Evolutionary conservation across 2,888 invertebrate species (phyloP), one percentile per base, ranked within the genome.

Genomic region (Mechanitis messenoides): DNA sequence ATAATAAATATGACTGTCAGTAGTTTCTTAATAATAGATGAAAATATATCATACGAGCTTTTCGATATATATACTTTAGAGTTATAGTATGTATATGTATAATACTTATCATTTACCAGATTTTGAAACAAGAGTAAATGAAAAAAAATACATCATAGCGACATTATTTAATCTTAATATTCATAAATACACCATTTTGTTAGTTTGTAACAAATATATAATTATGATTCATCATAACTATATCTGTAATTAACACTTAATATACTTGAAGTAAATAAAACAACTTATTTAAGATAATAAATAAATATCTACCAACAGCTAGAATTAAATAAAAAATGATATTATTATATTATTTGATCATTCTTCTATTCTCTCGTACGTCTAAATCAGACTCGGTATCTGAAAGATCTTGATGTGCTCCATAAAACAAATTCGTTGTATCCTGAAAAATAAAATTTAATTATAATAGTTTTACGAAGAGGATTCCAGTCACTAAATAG

Each of bases 331-430:
- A 45, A 38, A 58, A 55, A 53, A 53, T n/a, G 33, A 28, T 46
- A 33, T 45, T 45, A 53, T 33, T 42, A 11, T 38, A 68, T 58
- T 72, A 70, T 63, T 69, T 61, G 28, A 77, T 58, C 20, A 79
- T 73, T 56, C 71, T 72, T 6, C 68, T 74, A 7, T 63, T 71
- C 57, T 84, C 83, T 57, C 67, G 78, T 31, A 79, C 79, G 68
- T 85, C 85, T 45, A 81, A 59, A 63, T 86, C 84, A 0, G 88
- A 86, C 61, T 87, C 87, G 0, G 87, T 86, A 56, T 87, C 87
- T 0, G 86, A 87, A 46, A 76, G 63, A 62, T 83, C 79, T 46
- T 76, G 75, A 7, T 74, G 74, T 20, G 79, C 64, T 3, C 76
- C 71, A 50, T 83, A 69, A 1, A 68, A 55, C 45, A 82, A 58